Percentiles rank a stretch among this genome's conserved stretches.
Conservation (phyloP, 2,113 vertebrate genomes). For the Zapornia atra region DNA sequence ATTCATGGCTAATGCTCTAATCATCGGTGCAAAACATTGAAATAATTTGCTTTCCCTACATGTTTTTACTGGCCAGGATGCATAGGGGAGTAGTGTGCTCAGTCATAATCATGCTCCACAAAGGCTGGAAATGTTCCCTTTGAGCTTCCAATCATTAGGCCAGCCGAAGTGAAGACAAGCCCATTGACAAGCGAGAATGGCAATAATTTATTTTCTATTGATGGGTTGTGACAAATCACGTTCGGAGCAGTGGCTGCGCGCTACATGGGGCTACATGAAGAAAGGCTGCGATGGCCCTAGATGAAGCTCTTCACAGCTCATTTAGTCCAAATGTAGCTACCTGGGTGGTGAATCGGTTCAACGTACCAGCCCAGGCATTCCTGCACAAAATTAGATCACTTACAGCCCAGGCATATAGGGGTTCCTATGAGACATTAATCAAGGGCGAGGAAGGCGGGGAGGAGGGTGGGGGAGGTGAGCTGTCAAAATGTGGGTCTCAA, state of each 20-base stretch:
- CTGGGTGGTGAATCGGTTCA: constrained; percentile 92
- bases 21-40: constrained; percentile 73
- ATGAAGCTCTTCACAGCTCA: constrained; percentile 96
- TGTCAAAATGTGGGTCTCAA: constrained; percentile 81
- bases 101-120: constrained; percentile 76
- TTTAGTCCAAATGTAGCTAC: constrained; percentile 96
- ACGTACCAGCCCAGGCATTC: constrained; percentile 85
- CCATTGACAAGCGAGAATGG: constrained; percentile 89
- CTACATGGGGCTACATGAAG: constrained; percentile 70
- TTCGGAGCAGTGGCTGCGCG: constrained; percentile 81
- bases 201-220: constrained; percentile 98
- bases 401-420: constrained; percentile 87
- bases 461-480: constrained; percentile 74
- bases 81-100: constrained; percentile 62
- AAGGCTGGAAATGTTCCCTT: constrained; percentile 79
- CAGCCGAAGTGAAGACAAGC: constrained; percentile 82
- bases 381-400: constrained; percentile 83
- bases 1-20: constrained; percentile 71
- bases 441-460: constrained; percentile 31
- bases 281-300: constrained; percentile 83
- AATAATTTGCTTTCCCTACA: constrained; percentile 77
- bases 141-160: constrained; percentile 79
- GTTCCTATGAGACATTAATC: constrained; percentile 87
- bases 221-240: constrained; percentile 93
- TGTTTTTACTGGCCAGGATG: constrained; percentile 76